Evolutionary conservation across 2,888 invertebrate genomes (phyloP).

Genomic region (Schizotus pectinicornis): DNA sequence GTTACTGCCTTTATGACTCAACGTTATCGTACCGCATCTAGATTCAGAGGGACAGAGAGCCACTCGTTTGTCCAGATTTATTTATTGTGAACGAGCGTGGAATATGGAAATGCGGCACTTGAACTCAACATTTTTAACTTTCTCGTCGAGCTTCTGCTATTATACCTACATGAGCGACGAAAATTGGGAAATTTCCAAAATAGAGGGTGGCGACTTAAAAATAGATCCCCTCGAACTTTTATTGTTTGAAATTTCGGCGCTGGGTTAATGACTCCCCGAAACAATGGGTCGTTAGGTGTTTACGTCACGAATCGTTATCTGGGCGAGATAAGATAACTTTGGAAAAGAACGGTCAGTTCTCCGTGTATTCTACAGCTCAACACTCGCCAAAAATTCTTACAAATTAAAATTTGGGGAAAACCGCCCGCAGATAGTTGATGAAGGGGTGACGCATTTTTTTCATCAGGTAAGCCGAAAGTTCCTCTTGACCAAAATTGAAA

Average conservation of each 20-base stretch:
- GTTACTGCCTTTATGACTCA: conserved; percentile 23
- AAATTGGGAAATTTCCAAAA: no score
- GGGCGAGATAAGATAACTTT: conserved; percentile 22
- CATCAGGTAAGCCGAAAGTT: no score
- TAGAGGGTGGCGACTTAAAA: conserved; percentile 2
- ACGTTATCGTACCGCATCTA: conserved; percentile 26
- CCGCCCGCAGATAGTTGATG: no score
- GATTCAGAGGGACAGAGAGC: conserved; percentile 13
- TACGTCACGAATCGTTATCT: conserved; percentile 21
- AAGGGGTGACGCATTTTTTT: no score
- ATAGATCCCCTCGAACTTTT: no score
- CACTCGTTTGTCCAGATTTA: conserved; percentile 29
- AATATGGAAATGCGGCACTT: conserved; percentile 14
- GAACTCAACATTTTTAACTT: no score
- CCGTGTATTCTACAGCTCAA: conserved; percentile 10
- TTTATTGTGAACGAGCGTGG: conserved; percentile 6
- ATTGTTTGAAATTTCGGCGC: background rate
- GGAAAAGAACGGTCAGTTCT: conserved; percentile 26
- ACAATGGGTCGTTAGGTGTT: background rate
- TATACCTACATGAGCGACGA: no score
- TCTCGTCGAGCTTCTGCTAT: no score
- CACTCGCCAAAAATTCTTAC: conserved; percentile 6
- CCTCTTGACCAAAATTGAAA: no score
- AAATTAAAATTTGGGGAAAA: no score
- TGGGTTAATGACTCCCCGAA: conserved; percentile 15